Base-by-base conservation (phyloP, 2,113 vertebrate genomes). In the Anarrhichthys ocellatus region DNA sequence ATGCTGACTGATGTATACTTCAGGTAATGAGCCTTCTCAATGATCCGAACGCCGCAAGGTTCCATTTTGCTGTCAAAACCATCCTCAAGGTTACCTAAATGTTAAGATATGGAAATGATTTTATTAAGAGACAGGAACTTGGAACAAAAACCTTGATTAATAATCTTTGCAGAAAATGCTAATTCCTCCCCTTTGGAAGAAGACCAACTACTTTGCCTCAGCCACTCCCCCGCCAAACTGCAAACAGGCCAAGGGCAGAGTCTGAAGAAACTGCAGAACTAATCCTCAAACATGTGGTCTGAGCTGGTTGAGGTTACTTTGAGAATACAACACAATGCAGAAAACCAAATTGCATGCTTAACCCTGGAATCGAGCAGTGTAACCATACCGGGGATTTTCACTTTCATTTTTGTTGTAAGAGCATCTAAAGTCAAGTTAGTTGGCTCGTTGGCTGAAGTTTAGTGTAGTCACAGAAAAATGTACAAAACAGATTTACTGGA, bases 91-190 rank as follows among this genome's bases (percentile, higher is more conserved):
- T 84, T 82, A 64, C 9, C 64, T 59, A 84, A 84, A 84, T 88
- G 87, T 91, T 89, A 80, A 86, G 75, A 82, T 84, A 84, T 89
- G 85, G 85, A 89, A 86, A 89, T 87, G 14, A 77, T 82, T 58
- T 70, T 61, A 82, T 70, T 54, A 82, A 73, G 54, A 78, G 86
- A 81, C 81, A 86, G 81, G 32, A 88, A 84, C 72, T 80, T 76
- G 81, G 66, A 75, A 80, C 52, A 70, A 82, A 82, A 66, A 76
- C 50, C 68, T 58, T 46, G 66, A 84, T 79, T 83, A 86, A 86
- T 80, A 72, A 88, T 70, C 36, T 76, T 68, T 70, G 66, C 34
- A 44, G 9, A 67, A 85, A 84, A 89, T 82, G 85, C 54, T 32
- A 87, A 89, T 85, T 38, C 2, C 38, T 22, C 34, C 52, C 34